Base-by-base conservation (phyloP, 2,797 vertebrate species). In the Trematomus bernacchii region DNA sequence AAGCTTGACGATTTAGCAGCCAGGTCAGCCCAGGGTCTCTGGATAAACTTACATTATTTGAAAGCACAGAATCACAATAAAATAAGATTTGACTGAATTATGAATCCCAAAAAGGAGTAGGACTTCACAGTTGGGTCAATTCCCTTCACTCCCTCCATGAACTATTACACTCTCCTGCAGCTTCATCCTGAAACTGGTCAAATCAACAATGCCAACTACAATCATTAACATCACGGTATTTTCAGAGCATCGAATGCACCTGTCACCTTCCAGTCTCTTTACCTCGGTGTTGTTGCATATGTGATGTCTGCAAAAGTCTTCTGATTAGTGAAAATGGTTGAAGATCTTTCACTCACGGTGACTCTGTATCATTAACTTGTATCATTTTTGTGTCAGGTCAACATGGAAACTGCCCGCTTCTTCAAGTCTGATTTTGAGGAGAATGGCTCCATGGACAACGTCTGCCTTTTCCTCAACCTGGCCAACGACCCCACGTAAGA, bases 381-480 rank as follows among this genome's bases (percentile, higher is more conserved):
- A 8, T 57, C n/a, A 40, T 68, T 19, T 68, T 23, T 64, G 16
- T 44, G 10, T 23, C 77, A 95, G 95, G 95, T 95, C 74, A 95
- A 95, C 91, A 95, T 95, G 95, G 95, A 95, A 85, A 95, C 95
- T 11, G 95, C 95, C 14, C 93, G 95, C 14, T 95, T 95, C 87
- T 95, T 95, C 69, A 95, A 95, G 80, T 95, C 94, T 0, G 95
- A 95, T 68, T 95, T 95, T 64, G 95, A 95, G 74, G 95, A 95
- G 77, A 95, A 95, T 12, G 95, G 95, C 30, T 95, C 95, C 21
- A 95, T 95, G 95, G 95, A 95, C 86, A 95, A 95, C 3, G 95
- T 95, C 43, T 95, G 95, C 68, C 91, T 95, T 11, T 95, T 95
- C 77, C 77, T 95, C 23, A 95, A 95, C 80, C 86, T 95, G 82